These are phyloP conservation scores for Gyps fulvus DNA, from an alignment of 2,113 vertebrate species.

Conservation along the genomic window DNA sequence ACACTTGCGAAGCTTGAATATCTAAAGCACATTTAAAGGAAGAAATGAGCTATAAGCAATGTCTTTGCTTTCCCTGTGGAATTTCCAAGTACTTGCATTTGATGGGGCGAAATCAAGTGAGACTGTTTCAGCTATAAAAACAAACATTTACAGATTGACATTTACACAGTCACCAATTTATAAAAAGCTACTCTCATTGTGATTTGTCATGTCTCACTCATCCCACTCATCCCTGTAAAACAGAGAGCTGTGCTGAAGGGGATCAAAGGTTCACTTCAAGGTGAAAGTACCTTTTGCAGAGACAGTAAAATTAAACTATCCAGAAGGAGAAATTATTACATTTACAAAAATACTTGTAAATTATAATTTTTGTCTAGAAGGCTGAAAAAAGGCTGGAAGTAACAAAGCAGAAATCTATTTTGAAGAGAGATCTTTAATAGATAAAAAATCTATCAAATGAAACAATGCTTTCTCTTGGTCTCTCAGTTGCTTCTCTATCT, in stretches of 20 bases:
- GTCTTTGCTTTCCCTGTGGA: slow-evolving; percentile 33
- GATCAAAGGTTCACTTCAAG: background rate
- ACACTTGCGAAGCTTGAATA: background rate
- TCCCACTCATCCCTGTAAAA: background rate
- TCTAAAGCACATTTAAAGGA: slow-evolving; percentile 23
- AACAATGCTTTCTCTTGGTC: background rate
- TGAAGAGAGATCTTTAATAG: background rate
- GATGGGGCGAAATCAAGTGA: slow-evolving; percentile 40
- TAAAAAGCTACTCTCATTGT: slow-evolving; percentile 19
- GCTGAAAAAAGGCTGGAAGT: background rate
- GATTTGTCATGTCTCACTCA: background rate
- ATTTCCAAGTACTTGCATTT: slow-evolving; percentile 50
- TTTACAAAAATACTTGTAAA: background rate
- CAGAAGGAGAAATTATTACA: background rate
- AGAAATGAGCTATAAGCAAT: slow-evolving; percentile 46
- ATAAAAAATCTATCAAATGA: background rate
- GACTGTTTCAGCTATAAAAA: slow-evolving; percentile 36
- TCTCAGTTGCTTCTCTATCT: background rate
- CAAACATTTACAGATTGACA: slow-evolving; percentile 55
- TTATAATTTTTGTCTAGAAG: background rate
- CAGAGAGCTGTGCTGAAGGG: background rate
- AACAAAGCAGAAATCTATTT: background rate
- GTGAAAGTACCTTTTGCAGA: background rate
- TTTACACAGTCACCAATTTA: slow-evolving; percentile 38
- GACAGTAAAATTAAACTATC: background rate